These are phyloP conservation scores for Gadopsis marmoratus DNA, from an alignment of 2,797 vertebrate species.

Conservation along the genomic window DNA sequence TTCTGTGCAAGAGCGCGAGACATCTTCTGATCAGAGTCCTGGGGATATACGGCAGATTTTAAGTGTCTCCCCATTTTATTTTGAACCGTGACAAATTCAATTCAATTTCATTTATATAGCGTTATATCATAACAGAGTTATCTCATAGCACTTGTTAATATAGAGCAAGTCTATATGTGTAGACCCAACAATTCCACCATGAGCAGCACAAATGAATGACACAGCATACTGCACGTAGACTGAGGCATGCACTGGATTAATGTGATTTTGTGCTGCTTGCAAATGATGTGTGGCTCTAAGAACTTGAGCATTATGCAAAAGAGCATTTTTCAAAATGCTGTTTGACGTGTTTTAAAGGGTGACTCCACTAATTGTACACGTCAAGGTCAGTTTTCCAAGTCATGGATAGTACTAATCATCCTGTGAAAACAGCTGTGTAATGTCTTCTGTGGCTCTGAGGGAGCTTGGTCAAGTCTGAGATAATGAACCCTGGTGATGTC, in stretches of 20 bases:
- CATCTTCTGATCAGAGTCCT: constrained; percentile 7
- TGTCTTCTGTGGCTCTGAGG: neutral
- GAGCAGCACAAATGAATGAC: too few species aligned
- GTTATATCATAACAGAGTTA: too few species aligned
- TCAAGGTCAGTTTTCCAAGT: neutral
- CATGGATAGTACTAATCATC: neutral
- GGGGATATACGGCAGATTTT: neutral
- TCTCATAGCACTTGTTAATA: too few species aligned
- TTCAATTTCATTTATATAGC: too few species aligned
- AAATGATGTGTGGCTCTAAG: neutral
- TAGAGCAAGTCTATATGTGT: too few species aligned
- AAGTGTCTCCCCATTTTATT: neutral
- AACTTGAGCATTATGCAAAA: neutral
- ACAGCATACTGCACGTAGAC: neutral
- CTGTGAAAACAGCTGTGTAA: neutral
- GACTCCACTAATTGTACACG: neutral
- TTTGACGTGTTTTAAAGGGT: neutral
- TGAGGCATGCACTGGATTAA: neutral
- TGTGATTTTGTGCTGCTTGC: neutral
- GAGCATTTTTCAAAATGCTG: too few species aligned
- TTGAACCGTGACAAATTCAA: neutral
- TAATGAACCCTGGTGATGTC: neutral
- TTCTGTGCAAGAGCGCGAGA: constrained; percentile 7
- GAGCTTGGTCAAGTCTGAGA: neutral
- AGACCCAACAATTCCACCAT: too few species aligned